Evolutionary conservation across 2,113 vertebrate genomes (phyloP), one percentile per base, ranked within the genome.

Genomic region (Arenaria interpres): DNA sequence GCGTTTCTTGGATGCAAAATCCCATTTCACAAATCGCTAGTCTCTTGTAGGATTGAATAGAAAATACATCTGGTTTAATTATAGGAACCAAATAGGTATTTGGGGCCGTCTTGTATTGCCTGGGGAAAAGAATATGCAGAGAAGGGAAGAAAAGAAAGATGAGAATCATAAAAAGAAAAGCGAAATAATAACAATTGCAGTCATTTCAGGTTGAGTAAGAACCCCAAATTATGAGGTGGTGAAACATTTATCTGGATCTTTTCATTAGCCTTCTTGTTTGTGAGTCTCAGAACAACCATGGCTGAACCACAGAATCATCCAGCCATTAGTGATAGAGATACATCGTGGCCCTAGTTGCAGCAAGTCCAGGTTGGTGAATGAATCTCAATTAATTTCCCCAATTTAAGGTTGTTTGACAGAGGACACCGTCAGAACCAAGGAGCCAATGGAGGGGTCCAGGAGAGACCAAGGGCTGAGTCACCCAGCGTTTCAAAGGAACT

Each of bases 11-110:
- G 72, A 59, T 73, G 71, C 48, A 62, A 79, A 91, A 62, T 88
- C 54, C 81, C 51, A 69, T 95, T 88, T 89, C 81, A 89, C 57
- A 88, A 92, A 69, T 75, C 8, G 0, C 81, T 75, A 43, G 41
- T 87, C 64, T 41, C 33, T 85, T 82, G 82, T 50, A 59, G 73
- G 66, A 25, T 59, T 89, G 84, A 83, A 37, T 5, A 88, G 57
- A 76, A 91, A 67, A 82, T 73, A 66, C 62, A 73, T 91, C 77
- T 89, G 67, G 27, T 71, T 80, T 95, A 89, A 97, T 95, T 95
- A 83, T 51, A 76, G 84, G 20, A 95, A 77, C 39, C 57, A 88
- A 89, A 80, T 41, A 95, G 92, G 63, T 92, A 37, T 77, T 79
- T 93, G 71, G 81, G 78, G 28, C 77, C 69, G 14, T 77, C 69